Evolutionary conservation across 2,888 invertebrate species (phyloP).

Genomic region (Tortricodes alternella): DNA sequence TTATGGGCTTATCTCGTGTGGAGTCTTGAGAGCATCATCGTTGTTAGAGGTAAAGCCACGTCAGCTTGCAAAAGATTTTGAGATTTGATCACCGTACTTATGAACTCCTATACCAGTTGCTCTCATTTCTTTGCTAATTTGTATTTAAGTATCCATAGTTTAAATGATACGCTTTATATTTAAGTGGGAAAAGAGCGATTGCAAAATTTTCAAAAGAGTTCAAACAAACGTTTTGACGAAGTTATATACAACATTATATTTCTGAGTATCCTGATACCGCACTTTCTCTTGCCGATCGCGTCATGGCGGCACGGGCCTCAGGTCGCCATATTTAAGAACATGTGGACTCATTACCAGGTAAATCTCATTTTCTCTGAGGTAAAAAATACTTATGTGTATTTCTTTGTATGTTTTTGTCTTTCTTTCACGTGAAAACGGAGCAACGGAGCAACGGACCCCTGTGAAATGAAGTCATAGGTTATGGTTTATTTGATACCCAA

Average conservation of each 20-base stretch:
- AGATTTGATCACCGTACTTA: too few relatives aligned
- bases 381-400: not conserved
- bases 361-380: too few relatives aligned
- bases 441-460: too few relatives aligned
- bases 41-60: slow-evolving; percentile 69
- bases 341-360: slow-evolving; percentile 90
- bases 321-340: slow-evolving; percentile 89
- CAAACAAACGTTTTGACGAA: slow-evolving; percentile 87
- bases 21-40: slow-evolving; percentile 83
- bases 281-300: slow-evolving; percentile 86
- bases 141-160: too few relatives aligned
- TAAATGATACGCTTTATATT: slow-evolving; percentile 36
- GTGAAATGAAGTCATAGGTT: too few relatives aligned
- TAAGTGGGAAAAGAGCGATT: slow-evolving; percentile 81
- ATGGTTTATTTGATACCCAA: not conserved
- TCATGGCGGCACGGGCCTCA: slow-evolving; percentile 88
- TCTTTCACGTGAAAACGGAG: too few relatives aligned
- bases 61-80: too few relatives aligned
- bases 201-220: slow-evolving; percentile 77
- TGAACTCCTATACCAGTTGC: too few relatives aligned
- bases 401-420: not conserved
- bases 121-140: too few relatives aligned
- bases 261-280: slow-evolving; percentile 87
- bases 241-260: slow-evolving; percentile 89
- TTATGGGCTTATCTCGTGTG: slow-evolving; percentile 86